These are phyloP conservation scores for Poeciliopsis paucimaculata DNA, from an alignment of 2,797 vertebrate species.

Conservation along the genomic window DNA sequence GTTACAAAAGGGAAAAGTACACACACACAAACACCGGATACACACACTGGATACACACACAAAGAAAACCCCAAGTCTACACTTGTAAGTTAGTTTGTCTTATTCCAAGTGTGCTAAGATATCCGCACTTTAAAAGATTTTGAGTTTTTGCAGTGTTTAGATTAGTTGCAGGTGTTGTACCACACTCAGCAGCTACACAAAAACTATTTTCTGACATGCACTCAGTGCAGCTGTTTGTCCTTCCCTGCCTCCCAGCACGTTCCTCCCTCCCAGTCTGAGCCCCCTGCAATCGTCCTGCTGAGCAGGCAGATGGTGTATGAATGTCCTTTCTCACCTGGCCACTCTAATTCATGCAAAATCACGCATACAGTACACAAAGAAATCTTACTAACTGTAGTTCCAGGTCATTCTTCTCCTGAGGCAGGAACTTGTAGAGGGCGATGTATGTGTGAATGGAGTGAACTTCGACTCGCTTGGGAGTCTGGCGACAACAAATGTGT, in stretches of 20 bases:
- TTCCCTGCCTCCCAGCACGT: slow-evolving; percentile 32
- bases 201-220: slow-evolving; percentile 34
- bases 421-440: slow-evolving; percentile 92
- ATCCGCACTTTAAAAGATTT: too few relatives aligned
- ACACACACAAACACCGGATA: too few relatives aligned
- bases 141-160: slow-evolving; percentile 4
- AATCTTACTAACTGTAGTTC: slow-evolving; percentile 86
- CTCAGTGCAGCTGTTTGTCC: slow-evolving; percentile 58
- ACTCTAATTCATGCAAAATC: slow-evolving; percentile 22
- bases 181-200: slow-evolving; percentile 50
- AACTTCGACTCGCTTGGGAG: slow-evolving; percentile 78
- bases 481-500: slow-evolving; percentile 45
- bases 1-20: too few relatives aligned
- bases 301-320: slow-evolving; percentile 67
- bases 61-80: too few relatives aligned
- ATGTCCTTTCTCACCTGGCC: slow-evolving; percentile 36
- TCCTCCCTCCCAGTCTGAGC: slow-evolving; percentile 25
- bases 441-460: slow-evolving; percentile 90
- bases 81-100: too few relatives aligned
- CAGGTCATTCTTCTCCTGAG: slow-evolving; percentile 91
- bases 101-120: too few relatives aligned
- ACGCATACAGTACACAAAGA: slow-evolving; percentile 10
- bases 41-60: too few relatives aligned
- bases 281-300: slow-evolving; percentile 52
- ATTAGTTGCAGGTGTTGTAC: slow-evolving; percentile 36